phyloP scores from a whole-genome alignment of 2,797 vertebrate species.

The Sebastes vulpes region DNA sequence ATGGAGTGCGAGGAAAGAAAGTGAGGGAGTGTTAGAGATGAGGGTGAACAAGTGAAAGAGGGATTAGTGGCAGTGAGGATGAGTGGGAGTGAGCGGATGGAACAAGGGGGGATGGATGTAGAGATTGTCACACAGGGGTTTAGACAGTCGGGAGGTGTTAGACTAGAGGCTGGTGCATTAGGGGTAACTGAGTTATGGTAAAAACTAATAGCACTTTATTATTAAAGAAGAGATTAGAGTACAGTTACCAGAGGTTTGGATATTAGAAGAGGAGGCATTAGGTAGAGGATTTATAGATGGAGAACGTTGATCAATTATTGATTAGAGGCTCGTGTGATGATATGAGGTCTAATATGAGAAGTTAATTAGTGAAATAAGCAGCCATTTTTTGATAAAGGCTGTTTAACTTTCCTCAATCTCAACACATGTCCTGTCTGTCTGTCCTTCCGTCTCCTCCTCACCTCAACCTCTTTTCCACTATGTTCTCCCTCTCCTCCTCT shows the following conservation, averaged over 20 bases:
- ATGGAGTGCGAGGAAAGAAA: constrained; percentile 82
- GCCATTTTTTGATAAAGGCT: background rate
- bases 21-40: constrained; percentile 87
- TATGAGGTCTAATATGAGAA: background rate
- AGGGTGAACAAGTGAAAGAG: constrained; percentile 84
- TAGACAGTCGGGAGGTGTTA: constrained; percentile 13
- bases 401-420: background rate
- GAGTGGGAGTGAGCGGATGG: constrained; percentile 20
- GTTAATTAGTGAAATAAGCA: background rate
- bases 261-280: background rate
- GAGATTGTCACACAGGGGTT: constrained; percentile 3
- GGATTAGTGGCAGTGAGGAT: constrained; percentile 29
- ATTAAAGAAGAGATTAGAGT: background rate
- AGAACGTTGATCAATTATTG: background rate
- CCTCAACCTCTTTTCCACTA: background rate
- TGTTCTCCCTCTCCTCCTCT: background rate
- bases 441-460: background rate
- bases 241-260: background rate
- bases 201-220: background rate
- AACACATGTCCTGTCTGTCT: background rate
- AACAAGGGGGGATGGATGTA: background rate
- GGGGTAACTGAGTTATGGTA: background rate
- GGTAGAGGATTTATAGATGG: background rate
- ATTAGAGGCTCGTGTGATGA: background rate
- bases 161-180: background rate